A percentile compares a stretch with the other conserved stretches of the same genome.
These are phyloP conservation scores for Hydraecia micacea DNA, from an alignment of 2,888 invertebrate species.

Conservation along the genomic window DNA sequence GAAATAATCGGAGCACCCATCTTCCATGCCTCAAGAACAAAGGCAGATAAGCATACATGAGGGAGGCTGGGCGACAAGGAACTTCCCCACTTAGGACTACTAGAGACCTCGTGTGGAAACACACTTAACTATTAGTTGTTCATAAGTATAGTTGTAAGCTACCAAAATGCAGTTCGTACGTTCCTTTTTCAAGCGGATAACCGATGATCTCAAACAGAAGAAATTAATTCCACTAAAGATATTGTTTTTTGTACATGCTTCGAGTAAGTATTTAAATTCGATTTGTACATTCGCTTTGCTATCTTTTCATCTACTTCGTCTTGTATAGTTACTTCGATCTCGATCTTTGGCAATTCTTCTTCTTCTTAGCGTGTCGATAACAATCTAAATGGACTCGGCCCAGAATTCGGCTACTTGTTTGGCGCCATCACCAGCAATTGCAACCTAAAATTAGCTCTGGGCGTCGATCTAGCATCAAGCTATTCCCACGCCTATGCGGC, in stretches of 20 bases:
- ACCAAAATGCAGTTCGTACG: slow-evolving; percentile 90
- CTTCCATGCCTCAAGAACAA: slow-evolving; percentile 84
- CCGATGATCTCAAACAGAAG: slow-evolving; percentile 93
- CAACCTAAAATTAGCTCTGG: not conserved
- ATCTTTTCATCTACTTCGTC: not conserved
- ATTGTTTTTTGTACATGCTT: slow-evolving; percentile 94
- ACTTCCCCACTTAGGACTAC: slow-evolving; percentile 79
- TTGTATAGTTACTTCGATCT: not conserved
- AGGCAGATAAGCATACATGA: slow-evolving; percentile 73
- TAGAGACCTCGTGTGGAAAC: slow-evolving; percentile 22
- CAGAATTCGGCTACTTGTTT: no score
- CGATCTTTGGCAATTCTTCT: not conserved
- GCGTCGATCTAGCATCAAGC: not conserved
- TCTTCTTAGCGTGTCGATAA: no score
- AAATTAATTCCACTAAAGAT: slow-evolving; percentile 93
- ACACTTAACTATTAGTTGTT: slow-evolving; percentile 24
- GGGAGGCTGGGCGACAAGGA: slow-evolving; percentile 78
- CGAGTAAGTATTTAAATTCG: slow-evolving; percentile 91
- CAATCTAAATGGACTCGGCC: no score
- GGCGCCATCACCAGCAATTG: no score
- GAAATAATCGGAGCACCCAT: slow-evolving; percentile 65
- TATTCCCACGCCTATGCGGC: no score
- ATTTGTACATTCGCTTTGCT: not conserved
- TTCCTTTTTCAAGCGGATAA: slow-evolving; percentile 92
- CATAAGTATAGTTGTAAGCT: slow-evolving; percentile 45